Evolutionary conservation across 2,888 invertebrate species (phyloP), one percentile per base, ranked within the genome.

Genomic region (Caenorhabditis sulstoni): DNA sequence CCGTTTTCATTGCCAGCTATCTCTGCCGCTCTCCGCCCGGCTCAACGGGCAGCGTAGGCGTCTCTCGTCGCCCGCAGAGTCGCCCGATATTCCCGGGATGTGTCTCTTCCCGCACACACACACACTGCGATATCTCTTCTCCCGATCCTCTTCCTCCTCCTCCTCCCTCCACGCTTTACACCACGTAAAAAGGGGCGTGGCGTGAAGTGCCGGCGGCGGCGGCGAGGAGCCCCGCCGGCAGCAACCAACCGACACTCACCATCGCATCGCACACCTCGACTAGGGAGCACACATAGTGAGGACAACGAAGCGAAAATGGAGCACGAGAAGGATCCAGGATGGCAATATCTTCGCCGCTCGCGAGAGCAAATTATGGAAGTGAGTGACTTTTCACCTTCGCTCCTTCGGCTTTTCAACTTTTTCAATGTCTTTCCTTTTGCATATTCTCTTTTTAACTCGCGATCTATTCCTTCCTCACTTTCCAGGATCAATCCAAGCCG

Each of bases 241-340:
- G 23, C 52, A 52, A 52, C 52, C 22, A 52, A 22, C 37, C 57
- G 59, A 29, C 45, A 74, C 73, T 74, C 73, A 74, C 65, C 59
- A 65, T 59, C 65, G 65, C 73, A 74, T 74, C 73, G 65, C 65
- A 65, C 59, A 74, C 73, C 76, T 68, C 68, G 64, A 77, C 76
- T 77, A 64, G 68, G 76, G 76, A 76, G 76, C 68, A 70, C 76
- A 70, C 53, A 64, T 58, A 65, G 62, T 61, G 53, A 39, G 35
- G 41, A 53, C 29, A 29, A 29, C 52, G 73, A 53, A 39, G 39
- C 22, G 20, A n/a, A 29, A 59, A 35, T 88, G 88, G 87, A 88
- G 68, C 78, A 84, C 80, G 88, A 88, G 79, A 85, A 84, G 64
- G 89, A 89, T 79, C 89, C 89, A 68, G 88, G 88, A 79, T 90